Percentiles rank a stretch among this genome's conserved stretches.
phyloP scores from a whole-genome alignment of 2,113 vertebrate species.

The Falco punctatus region DNA sequence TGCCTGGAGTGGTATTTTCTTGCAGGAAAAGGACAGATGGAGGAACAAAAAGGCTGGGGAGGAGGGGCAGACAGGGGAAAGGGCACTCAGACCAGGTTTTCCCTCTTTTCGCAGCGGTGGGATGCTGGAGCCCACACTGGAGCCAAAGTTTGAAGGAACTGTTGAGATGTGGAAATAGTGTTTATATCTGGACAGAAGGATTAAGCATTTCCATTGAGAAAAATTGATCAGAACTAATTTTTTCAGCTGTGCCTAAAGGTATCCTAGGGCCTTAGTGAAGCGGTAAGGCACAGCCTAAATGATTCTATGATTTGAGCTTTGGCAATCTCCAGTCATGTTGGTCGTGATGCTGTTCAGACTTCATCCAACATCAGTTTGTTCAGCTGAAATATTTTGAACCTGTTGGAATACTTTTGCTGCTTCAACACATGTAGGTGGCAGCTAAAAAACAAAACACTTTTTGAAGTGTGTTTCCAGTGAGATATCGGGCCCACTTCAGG shows the following conservation, averaged over 20 bases:
- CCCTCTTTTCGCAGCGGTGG: neutral
- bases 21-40: no score
- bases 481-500: neutral
- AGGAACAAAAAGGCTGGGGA: neutral
- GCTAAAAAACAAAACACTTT: neutral
- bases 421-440: fast-evolving
- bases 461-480: neutral
- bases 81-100: neutral
- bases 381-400: neutral
- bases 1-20: neutral
- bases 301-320: neutral
- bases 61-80: fast-evolving
- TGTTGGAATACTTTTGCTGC: neutral
- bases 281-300: neutral
- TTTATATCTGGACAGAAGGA: neutral
- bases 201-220: neutral
- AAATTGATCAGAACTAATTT: neutral
- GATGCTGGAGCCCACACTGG: neutral
- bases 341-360: neutral
- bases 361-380: neutral
- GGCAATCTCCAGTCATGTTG: no score
- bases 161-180: neutral
- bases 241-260: fast-evolving
- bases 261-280: fast-evolving
- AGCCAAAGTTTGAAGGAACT: neutral